phyloP scores from a whole-genome alignment of 2,113 vertebrate genomes.

The Clarias gariepinus region DNA sequence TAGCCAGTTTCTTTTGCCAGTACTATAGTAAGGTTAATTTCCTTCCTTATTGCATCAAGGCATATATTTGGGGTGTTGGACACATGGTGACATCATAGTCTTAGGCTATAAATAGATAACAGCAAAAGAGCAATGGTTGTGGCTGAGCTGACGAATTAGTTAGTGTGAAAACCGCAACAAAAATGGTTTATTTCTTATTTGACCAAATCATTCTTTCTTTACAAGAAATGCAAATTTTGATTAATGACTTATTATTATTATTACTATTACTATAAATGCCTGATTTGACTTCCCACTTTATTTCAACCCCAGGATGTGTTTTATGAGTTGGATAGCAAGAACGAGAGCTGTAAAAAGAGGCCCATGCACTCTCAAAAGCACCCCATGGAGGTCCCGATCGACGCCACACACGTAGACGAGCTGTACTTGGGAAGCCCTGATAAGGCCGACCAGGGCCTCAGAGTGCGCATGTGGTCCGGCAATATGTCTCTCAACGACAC shows the following conservation, averaged over 20 bases:
- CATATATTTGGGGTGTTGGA: too few relatives aligned
- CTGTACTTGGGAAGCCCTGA: constrained; percentile 48
- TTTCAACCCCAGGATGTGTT: constrained; percentile 33
- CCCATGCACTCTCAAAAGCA: constrained; percentile 61
- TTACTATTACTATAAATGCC: background rate
- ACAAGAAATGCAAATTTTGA: background rate
- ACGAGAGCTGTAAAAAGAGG: constrained; percentile 74
- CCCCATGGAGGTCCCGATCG: constrained; percentile 65
- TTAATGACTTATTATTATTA: background rate
- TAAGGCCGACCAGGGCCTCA: constrained; percentile 47
- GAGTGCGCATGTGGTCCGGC: constrained; percentile 49
- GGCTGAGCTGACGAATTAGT: too few relatives aligned
- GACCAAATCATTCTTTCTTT: too few relatives aligned
- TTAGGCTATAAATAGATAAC: too few relatives aligned
- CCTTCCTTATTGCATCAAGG: too few relatives aligned
- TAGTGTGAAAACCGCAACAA: too few relatives aligned
- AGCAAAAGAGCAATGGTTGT: too few relatives aligned
- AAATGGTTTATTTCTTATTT: background rate
- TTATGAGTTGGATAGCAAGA: constrained; percentile 72
- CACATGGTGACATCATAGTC: too few relatives aligned
- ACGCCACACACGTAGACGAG: constrained; percentile 54
- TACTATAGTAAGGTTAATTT: too few relatives aligned
- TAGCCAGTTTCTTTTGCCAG: too few relatives aligned
- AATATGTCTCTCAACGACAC: constrained; percentile 38
- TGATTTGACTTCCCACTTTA: background rate